Percentiles rank a stretch among this genome's conserved stretches.
Conservation (phyloP, 2,113 vertebrate species). For the Neolamprologus kungweensis region DNA sequence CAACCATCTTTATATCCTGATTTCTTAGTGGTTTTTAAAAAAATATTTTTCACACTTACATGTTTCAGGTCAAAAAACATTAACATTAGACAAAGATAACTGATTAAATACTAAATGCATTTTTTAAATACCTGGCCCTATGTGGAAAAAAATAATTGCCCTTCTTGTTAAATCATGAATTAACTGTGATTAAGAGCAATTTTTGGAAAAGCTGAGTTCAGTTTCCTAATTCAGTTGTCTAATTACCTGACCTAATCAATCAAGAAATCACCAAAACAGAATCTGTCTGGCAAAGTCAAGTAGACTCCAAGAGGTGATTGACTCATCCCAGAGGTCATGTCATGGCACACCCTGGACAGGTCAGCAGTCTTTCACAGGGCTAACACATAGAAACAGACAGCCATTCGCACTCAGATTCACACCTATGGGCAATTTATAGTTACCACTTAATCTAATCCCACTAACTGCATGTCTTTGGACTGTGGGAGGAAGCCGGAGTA, state of each 20-base stretch:
- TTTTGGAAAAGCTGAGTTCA: not conserved
- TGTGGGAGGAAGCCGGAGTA: not conserved
- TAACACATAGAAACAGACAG: not conserved
- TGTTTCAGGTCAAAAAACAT: not conserved
- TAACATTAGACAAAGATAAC: not conserved
- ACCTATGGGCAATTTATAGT: not conserved
- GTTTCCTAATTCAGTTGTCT: not conserved
- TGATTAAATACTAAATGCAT: not conserved
- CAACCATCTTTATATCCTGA: not conserved
- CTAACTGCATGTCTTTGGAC: not conserved
- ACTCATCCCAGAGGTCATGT: not conserved
- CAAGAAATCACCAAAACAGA: not conserved
- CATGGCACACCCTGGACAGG: not conserved
- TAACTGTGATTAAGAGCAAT: not conserved
- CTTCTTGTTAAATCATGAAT: not conserved
- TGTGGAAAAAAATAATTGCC: not conserved
- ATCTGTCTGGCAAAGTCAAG: not conserved
- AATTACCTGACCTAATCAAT: not conserved
- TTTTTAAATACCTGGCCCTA: not conserved
- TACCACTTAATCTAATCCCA: not conserved
- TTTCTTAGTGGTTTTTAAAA: not conserved
- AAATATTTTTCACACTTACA: not conserved
- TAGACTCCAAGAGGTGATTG: not conserved
- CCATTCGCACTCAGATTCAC: not conserved
- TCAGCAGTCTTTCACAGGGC: not conserved